Conservation (phyloP, 2,888 invertebrate genomes). For the Cremastobaeus sp. region DNA sequence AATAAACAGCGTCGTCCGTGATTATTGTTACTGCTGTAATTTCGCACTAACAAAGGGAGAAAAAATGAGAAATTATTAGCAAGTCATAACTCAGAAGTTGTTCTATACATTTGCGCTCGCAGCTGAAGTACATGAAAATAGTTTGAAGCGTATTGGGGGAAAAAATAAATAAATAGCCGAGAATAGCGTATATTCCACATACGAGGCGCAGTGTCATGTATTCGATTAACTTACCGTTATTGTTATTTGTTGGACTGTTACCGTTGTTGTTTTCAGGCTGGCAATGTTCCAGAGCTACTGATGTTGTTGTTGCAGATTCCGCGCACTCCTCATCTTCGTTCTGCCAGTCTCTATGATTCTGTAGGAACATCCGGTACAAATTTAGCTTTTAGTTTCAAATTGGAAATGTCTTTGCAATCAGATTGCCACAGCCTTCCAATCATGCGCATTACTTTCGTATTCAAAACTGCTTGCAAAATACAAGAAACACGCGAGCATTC, state of each 20-base stretch:
- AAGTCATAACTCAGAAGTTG: too few species aligned
- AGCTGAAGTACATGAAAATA: too few species aligned
- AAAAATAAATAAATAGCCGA: too few species aligned
- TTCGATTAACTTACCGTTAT: conserved; percentile 74
- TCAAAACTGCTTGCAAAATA: conserved; percentile 5
- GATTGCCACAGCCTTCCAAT: conserved; percentile 21
- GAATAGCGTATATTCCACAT: conserved; percentile 58
- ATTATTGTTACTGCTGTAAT: too few species aligned
- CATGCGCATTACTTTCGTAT: conserved; percentile 19
- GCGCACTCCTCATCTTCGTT: conserved; percentile 77
- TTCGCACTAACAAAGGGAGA: too few species aligned
- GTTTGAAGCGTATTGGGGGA: too few species aligned
- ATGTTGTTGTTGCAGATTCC: conserved; percentile 72
- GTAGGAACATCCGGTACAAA: conserved; percentile 66
- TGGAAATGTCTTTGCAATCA: conserved; percentile 57
- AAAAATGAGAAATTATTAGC: too few species aligned
- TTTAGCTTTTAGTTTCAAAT: conserved; percentile 64
- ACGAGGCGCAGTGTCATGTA: conserved; percentile 66
- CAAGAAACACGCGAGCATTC: too few species aligned
- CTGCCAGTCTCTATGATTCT: conserved; percentile 77
- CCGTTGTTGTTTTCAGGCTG: conserved; percentile 75
- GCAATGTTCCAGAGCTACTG: conserved; percentile 77
- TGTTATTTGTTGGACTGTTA: conserved; percentile 70
- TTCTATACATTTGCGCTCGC: too few species aligned
- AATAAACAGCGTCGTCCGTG: too few species aligned